Evolutionary conservation across 2,113 vertebrate genomes (phyloP), one percentile per base, ranked within the genome.

Genomic region (Pungitius pungitius): DNA sequence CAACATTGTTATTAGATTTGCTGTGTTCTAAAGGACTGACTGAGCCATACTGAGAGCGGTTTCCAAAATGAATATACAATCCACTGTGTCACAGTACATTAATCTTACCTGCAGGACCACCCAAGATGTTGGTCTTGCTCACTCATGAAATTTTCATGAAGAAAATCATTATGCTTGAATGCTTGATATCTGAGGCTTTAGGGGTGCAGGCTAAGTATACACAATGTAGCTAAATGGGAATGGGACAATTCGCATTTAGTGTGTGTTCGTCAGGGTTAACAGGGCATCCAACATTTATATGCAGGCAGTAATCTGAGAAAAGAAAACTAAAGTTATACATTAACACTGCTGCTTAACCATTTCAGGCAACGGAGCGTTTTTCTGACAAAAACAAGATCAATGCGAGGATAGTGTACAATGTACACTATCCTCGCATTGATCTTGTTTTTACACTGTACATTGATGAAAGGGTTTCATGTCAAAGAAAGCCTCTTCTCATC

Each of bases 1-100:
- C 40, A 70, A 49, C 69, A 60, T 24, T 78, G 71, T 57, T 60
- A 88, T 79, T 70, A 26, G 37, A 82, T 85, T 77, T 75, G 33
- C 3, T 14, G 63, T 52, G 42, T 71, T 85, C 75, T 13, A 20
- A 78, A 47, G 69, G 60, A 84, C 56, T 42, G 39, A 63, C 56
- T 51, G 69, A 71, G 71, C 1, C 3, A 35, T 15, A 56, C 57
- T 45, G 35, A 80, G 54, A 40, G 37, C 27, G 17, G 39, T 57
- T 71, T 78, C 66, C 0, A 15, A 78, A 81, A 80, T 78, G 3
- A 65, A 72, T 26, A 68, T 39, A 55, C 27, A 69, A 49, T 68
- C 66, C 15, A 42, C 8, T 70, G 63, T 60, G 45, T 68, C n/a
- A 55, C 35, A 59, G 40, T 30, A 56, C 14, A 65, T 64, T 68